Base-by-base conservation (phyloP, 2,888 invertebrate genomes). In the Amphipoea oculea region DNA sequence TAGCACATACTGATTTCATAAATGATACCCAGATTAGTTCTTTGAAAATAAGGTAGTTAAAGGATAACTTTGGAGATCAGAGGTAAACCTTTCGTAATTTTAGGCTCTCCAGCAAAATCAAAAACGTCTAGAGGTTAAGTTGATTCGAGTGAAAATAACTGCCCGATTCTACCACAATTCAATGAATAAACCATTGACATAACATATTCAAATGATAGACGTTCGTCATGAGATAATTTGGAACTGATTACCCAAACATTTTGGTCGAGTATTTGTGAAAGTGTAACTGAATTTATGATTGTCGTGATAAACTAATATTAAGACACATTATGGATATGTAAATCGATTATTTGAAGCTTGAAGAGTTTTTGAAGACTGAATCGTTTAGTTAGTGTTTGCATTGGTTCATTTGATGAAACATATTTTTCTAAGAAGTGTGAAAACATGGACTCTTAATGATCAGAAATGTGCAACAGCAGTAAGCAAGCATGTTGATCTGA, bases 221-320 rank as follows among this genome's bases (percentile, higher is more conserved):
- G 20, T 79, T 70, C 42, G n/a, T 81, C 70, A 73, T 69, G 42
- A 66, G 62, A 70, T 63, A 48, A 78, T 86, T 73, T 42, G 20
- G 36, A 72, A 71, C 72, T 60, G 51, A 84, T 85, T 85, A 72
- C 54, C 66, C 29, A 67, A 67, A 72, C 14, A 78, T 76, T 68
- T 62, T 54, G 1, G 29, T 51, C 11, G 20, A 45, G n/a, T 54
- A 66, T 63, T 83, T 29, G 78, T 63, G 73, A 83, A 83, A 83
- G 78, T 74, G 54, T 78, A 73, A 78, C 83, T 40, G 65, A 85
- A 65, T 86, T 78, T 71, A 83, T 57, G 73, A 79, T 73, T 74
- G 69, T 78, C 83, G 73, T 81, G 81, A 62, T 81, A 68, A 81
- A 73, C 23, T 54, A 54, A 81, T 69, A 77, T 86, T 54, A 70